Conservation (phyloP, 64 coral and sea anemone genomes). For the Montipora cactus region DNA sequence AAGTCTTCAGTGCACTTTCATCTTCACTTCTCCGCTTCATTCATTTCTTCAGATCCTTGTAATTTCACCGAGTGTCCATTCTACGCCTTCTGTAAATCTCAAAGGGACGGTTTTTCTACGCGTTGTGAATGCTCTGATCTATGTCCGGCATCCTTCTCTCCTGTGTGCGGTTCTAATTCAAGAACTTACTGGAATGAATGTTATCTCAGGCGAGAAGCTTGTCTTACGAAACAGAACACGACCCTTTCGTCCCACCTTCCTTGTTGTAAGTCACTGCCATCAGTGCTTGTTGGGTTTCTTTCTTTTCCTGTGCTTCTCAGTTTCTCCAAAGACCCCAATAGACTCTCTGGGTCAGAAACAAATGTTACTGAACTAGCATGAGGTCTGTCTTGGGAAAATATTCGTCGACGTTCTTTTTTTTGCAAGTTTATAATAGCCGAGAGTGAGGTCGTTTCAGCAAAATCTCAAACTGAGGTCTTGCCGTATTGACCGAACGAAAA, state of each 20-base stretch:
- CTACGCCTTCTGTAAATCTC: conserved; percentile 66
- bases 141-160: conserved; percentile 67
- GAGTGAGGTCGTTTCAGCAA: too few species aligned
- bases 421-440: too few species aligned
- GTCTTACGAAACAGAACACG: conserved; percentile 43
- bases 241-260: conserved; percentile 52
- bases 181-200: conserved; percentile 91
- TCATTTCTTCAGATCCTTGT: conserved; percentile 71
- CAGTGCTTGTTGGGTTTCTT: neutral
- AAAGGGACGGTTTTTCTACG: conserved; percentile 58
- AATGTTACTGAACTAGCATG: too few species aligned
- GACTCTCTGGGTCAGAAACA: neutral
- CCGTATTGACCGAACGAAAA: too few species aligned
- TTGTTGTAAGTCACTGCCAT: conserved; percentile 76
- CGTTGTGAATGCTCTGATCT: conserved; percentile 36
- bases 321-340: neutral
- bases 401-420: too few species aligned
- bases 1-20: neutral
- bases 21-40: neutral
- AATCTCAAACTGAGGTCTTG: too few species aligned
- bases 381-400: too few species aligned
- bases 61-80: conserved; percentile 70
- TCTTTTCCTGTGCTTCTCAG: neutral
- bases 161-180: conserved; percentile 79
- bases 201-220: conserved; percentile 74